Evolutionary conservation across 2,113 vertebrate species (phyloP).

Genomic region (Bubo blakistoni): DNA sequence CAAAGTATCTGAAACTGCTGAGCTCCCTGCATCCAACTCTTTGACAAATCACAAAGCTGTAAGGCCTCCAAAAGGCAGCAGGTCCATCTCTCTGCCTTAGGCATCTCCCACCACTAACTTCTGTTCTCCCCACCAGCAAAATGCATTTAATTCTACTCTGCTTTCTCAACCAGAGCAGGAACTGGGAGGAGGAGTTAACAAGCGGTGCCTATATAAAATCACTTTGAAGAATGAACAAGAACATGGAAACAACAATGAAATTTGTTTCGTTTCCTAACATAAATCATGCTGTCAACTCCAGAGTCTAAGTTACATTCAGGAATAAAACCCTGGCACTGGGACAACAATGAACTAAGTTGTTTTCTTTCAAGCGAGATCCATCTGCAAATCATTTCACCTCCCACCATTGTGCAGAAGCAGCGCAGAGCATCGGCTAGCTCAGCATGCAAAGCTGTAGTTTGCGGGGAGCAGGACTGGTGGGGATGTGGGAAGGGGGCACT

Average conservation of each 20-base stretch:
- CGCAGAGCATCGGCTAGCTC: neutral
- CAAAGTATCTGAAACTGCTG: fast-evolving
- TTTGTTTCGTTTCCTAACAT: conserved; percentile 18
- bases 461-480: neutral
- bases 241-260: neutral
- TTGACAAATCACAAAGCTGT: neutral
- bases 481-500: neutral
- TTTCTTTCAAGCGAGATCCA: conserved; percentile 32
- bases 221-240: neutral
- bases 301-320: neutral
- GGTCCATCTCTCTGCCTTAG: neutral
- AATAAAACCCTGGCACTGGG: conserved; percentile 21
- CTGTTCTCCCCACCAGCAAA: neutral
- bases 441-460: neutral
- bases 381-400: conserved; percentile 57
- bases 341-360: conserved; percentile 57
- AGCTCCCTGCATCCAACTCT: neutral
- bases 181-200: neutral
- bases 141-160: neutral
- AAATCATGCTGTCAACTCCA: conserved; percentile 7
- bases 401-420: neutral
- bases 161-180: neutral
- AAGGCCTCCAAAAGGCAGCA: neutral
- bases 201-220: neutral
- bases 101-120: neutral